These are phyloP conservation scores for Scaptomyza tumidula DNA, from an alignment of 2,888 invertebrate genomes.

Conservation along the genomic window DNA sequence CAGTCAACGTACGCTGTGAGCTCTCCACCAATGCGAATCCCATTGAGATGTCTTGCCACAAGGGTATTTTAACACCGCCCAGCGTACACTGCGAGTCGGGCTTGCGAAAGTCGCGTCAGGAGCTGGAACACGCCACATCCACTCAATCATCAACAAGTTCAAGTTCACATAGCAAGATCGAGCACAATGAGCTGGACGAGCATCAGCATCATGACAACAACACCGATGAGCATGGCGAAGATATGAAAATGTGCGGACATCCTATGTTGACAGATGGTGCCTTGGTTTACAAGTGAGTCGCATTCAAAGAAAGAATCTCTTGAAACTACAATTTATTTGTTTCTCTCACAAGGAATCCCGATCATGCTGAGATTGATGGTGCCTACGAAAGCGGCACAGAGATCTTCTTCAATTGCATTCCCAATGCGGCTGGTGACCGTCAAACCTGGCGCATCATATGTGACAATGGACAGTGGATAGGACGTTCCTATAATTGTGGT, in stretches of 20 bases:
- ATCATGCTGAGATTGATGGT: slow-evolving; percentile 88
- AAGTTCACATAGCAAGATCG: slow-evolving; percentile 43
- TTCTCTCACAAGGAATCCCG: slow-evolving; percentile 86
- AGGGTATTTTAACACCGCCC: slow-evolving; percentile 81
- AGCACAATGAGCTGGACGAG: slow-evolving; percentile 74
- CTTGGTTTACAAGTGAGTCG: slow-evolving; percentile 87
- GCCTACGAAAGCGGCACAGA: slow-evolving; percentile 92
- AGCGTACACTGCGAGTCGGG: slow-evolving; percentile 83
- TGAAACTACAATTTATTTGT: not conserved
- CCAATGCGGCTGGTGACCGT: slow-evolving; percentile 91
- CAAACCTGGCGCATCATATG: slow-evolving; percentile 94
- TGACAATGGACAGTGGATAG: slow-evolving; percentile 94
- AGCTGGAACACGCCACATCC: slow-evolving; percentile 64
- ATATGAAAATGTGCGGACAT: slow-evolving; percentile 81
- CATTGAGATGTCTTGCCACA: slow-evolving; percentile 83
- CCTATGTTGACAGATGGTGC: slow-evolving; percentile 90
- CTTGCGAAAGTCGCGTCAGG: slow-evolving; percentile 81
- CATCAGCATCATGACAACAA: slow-evolving; percentile 60
- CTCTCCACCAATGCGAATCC: slow-evolving; percentile 85
- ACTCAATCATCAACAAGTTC: slow-evolving; percentile 17
- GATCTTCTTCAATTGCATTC: slow-evolving; percentile 93
- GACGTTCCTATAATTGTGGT: slow-evolving; percentile 92
- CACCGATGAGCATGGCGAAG: slow-evolving; percentile 76
- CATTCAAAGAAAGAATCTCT: not conserved
- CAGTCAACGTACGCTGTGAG: slow-evolving; percentile 90